These are phyloP conservation scores for Anser brachyrhynchus DNA, from an alignment of 2,113 vertebrate species.

Conservation along the genomic window DNA sequence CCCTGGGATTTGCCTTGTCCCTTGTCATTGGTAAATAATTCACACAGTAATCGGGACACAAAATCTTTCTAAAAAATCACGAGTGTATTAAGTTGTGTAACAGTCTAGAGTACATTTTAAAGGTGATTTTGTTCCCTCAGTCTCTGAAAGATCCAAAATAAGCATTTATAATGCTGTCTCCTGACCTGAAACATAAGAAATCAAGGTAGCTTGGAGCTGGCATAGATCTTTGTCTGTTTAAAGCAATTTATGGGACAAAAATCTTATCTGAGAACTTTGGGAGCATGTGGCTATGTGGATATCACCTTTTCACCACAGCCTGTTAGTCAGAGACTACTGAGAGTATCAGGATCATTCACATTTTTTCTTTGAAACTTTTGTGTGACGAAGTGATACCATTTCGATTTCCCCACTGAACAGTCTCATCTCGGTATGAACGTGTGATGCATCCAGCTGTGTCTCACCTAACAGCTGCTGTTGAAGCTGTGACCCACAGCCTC, in stretches of 20 bases:
- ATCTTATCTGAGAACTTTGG: background rate
- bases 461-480: background rate
- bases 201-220: background rate
- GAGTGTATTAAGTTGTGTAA: background rate
- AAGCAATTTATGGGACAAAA: background rate
- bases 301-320: background rate
- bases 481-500: background rate
- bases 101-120: background rate
- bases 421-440: background rate
- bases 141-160: background rate
- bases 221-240: background rate
- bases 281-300: background rate
- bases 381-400: background rate
- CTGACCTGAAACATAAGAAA: background rate
- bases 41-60: background rate
- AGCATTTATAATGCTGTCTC: background rate
- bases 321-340: background rate
- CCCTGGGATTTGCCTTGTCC: slow-evolving; percentile 81
- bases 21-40: slow-evolving; percentile 82
- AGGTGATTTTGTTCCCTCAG: background rate
- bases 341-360: background rate
- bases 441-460: background rate
- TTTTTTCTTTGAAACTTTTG: background rate
- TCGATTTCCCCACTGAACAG: background rate
- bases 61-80: background rate